Conservation (phyloP, 2,797 vertebrate species). For the Coracias cyanogaster region DNA sequence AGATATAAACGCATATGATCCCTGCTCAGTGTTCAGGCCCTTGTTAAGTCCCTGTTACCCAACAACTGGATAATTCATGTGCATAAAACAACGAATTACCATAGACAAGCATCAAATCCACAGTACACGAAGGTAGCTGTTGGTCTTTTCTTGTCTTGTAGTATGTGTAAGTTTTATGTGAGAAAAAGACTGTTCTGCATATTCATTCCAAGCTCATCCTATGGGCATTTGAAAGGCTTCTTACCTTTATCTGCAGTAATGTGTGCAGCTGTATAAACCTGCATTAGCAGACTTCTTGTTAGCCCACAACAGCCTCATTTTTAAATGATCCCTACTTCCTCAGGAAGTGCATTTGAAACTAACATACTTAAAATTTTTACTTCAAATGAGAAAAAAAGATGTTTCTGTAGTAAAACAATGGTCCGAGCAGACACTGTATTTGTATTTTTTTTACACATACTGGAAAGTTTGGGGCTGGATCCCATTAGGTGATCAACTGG, state of each 20-base stretch:
- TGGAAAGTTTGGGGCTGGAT: not conserved
- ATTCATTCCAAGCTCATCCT: not conserved
- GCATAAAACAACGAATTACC: not conserved
- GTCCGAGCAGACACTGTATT: not conserved
- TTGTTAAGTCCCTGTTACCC: not conserved
- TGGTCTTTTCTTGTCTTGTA: not conserved
- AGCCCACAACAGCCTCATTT: not conserved
- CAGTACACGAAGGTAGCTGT: accelerated
- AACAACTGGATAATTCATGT: not conserved
- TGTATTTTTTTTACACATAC: not conserved
- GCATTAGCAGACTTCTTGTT: not conserved
- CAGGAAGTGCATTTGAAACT: not conserved
- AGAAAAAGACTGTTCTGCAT: not conserved
- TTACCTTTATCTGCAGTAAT: not conserved
- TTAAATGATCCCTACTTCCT: not conserved
- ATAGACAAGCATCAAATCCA: not conserved
- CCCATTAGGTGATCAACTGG: not conserved
- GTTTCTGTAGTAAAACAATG: not conserved
- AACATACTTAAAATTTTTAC: not conserved
- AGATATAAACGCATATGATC: not conserved
- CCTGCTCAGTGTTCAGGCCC: not conserved
- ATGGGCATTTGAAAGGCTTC: not conserved
- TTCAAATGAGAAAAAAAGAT: constrained; percentile 20
- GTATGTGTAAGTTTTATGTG: not conserved
- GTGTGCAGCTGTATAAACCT: not conserved